phyloP scores from a whole-genome alignment of 92 coral and sea anemone species.

The Parazoanthus atlanticus region DNA sequence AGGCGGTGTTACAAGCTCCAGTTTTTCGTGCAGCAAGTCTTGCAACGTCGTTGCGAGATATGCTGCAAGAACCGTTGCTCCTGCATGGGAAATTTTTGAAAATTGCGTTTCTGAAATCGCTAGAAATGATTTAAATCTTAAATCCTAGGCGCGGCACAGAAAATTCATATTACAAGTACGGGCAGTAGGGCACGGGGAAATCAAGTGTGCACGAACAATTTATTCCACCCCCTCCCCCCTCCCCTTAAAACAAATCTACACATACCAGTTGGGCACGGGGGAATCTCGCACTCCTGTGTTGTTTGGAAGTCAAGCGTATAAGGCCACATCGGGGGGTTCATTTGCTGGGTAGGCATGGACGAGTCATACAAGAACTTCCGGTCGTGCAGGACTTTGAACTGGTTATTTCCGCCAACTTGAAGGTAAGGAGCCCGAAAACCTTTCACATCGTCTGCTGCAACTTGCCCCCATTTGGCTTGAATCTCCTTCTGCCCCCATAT shows the following conservation, averaged over 20 bases:
- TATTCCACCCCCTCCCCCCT: not conserved
- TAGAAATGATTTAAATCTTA: too few relatives aligned
- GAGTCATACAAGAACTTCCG: constrained; percentile 87
- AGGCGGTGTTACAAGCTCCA: too few relatives aligned
- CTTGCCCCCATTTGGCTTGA: constrained; percentile 73
- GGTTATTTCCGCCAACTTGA: constrained; percentile 86
- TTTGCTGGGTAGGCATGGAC: constrained; percentile 78
- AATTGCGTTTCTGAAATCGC: too few relatives aligned
- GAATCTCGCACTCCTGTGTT: constrained; percentile 82
- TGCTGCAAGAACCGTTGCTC: too few relatives aligned
- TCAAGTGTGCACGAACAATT: not conserved
- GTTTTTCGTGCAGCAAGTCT: too few relatives aligned
- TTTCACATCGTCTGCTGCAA: constrained; percentile 70
- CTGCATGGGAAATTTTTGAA: too few relatives aligned
- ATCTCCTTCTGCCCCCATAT: constrained; percentile 86
- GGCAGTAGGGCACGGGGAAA: too few relatives aligned
- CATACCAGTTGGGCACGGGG: constrained; percentile 93
- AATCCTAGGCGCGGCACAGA: too few relatives aligned
- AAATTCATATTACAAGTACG: too few relatives aligned
- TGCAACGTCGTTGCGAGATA: too few relatives aligned
- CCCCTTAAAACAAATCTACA: not conserved
- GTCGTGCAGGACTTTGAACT: constrained; percentile 82
- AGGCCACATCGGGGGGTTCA: constrained; percentile 90
- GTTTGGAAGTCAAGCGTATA: constrained; percentile 82
- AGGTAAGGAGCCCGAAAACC: constrained; percentile 94